Conservation (phyloP, 2,113 vertebrate species). For the Anhinga anhinga region DNA sequence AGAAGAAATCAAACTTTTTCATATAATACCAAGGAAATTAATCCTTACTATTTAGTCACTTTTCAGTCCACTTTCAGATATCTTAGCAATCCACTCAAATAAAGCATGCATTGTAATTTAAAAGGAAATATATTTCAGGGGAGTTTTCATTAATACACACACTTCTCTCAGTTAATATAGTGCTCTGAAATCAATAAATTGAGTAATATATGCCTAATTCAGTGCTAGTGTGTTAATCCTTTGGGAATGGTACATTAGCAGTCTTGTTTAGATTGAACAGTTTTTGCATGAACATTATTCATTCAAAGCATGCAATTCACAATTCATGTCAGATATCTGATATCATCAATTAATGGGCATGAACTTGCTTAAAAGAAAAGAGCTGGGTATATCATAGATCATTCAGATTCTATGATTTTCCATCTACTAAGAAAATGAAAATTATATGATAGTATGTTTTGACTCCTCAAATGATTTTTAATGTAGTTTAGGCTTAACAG, state of each 20-base stretch:
- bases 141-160: background rate
- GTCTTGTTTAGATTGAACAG: background rate
- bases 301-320: background rate
- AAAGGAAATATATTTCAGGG: background rate
- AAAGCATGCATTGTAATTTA: background rate
- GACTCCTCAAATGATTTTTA: background rate
- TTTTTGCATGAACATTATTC: background rate
- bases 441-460: background rate
- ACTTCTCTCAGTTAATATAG: background rate
- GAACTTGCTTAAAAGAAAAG: background rate
- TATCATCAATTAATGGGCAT: background rate
- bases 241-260: background rate
- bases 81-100: background rate
- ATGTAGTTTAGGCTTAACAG: background rate
- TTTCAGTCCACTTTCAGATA: background rate
- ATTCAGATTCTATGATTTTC: background rate
- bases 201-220: background rate
- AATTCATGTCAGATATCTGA: background rate
- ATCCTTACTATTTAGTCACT: background rate
- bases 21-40: background rate
- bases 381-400: background rate
- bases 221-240: background rate
- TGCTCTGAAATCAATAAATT: background rate
- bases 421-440: background rate
- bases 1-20: background rate